Evolutionary conservation across 1,140 invertebrate genomes (phyloP), one percentile per base, ranked within the genome.

Genomic region (Potamilus streckersoni): DNA sequence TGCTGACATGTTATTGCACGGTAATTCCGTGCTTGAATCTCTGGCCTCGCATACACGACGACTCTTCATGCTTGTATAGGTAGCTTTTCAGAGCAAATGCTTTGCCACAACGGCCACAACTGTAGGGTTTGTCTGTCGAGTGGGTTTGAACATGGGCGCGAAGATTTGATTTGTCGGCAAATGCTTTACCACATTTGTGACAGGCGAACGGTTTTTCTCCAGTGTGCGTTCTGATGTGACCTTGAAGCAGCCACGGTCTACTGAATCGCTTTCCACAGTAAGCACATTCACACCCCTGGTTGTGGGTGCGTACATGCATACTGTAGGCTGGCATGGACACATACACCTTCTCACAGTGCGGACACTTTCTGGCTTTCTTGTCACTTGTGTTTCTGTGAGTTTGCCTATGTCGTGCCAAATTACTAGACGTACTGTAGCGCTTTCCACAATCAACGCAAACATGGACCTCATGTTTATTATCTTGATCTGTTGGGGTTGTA

Each of bases 91-190:
- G 79, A 1, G 90, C 90, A 74, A 91, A 91, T 1, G 89, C 88
- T 73, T 90, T 90, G 20, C 88, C 88, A 76, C 82, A 99, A 92
- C 92, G 98, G 96, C 85, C 96, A 96, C 92, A 99, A 87, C 95
- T 94, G 90, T 96, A 98, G 84, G 97, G 97, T 90, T 99, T 99
- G 85, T 97, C 96, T 8, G 94, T 92, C 16, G 96, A 98, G 89
- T 99, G 98, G 0, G 97, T 99, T 90, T 99, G 97, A 95, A 99
- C 98, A 92, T 99, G 98, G 1, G 98, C 98, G 19, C 97, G 92
- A 27, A 99, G 91, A 90, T 99, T 99, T 69, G 96, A 98, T 68
- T 98, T 93, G 91, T 99, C 98, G 14, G 98, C 97, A 90, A 99
- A 99, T 13, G 96, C 96, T 89, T 99, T 99, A 69, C 96, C 96